phyloP scores from a whole-genome alignment of 2,888 invertebrate genomes.

The Diarsia dahlii region DNA sequence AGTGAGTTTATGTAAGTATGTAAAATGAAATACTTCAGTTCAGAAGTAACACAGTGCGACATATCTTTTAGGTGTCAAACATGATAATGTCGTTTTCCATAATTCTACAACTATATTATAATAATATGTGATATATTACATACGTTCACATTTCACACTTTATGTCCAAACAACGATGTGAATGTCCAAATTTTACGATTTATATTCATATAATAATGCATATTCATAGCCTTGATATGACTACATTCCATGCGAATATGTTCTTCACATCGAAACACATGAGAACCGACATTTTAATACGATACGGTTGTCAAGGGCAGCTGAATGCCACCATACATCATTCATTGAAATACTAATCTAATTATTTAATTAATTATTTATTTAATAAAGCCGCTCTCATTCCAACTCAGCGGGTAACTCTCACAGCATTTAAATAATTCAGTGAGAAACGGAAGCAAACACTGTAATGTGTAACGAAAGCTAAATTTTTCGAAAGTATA shows the following conservation, averaged over 20 bases:
- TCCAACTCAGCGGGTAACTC: conserved; percentile 22
- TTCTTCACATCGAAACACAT: background rate
- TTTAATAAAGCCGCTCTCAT: conserved; percentile 14
- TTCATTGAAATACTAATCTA: conserved; percentile 5
- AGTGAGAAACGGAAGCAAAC: conserved; percentile 53
- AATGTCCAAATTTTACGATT: background rate
- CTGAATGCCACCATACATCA: background rate
- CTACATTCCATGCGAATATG: background rate
- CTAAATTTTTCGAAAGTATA: conserved; percentile 62
- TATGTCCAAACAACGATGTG: background rate
- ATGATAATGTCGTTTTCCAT: background rate
- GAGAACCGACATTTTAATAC: background rate
- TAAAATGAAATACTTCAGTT: background rate
- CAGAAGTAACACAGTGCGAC: background rate
- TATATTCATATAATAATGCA: background rate
- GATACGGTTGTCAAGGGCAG: background rate
- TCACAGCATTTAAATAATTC: conserved; percentile 32
- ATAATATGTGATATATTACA: background rate
- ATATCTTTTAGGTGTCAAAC: background rate
- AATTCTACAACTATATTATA: background rate
- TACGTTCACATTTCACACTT: background rate
- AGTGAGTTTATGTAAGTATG: too few relatives aligned
- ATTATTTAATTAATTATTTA: conserved; percentile 13
- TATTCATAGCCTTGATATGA: background rate
- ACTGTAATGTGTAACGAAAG: conserved; percentile 58